Base-by-base conservation (phyloP, 2,888 invertebrate species). In the Flabesymbios commensalis region DNA sequence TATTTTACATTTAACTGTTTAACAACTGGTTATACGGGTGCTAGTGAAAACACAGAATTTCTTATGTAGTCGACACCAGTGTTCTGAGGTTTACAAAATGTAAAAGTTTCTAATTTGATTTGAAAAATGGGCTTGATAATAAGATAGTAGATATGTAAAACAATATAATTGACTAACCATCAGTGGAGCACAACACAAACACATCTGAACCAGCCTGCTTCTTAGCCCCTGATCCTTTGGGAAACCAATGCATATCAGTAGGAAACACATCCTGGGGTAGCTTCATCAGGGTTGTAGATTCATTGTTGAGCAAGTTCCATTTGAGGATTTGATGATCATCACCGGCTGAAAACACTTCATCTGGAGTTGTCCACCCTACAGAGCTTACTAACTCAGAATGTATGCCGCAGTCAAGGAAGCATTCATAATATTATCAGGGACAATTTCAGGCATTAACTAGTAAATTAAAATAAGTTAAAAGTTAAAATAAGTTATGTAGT, bases 261-360 rank as follows among this genome's bases (percentile, higher is more conserved):
- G 97, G 94, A 83, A 88, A 91, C 70, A 94, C 88, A 72, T 94
- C 93, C 56, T 88, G 88, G 0, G 91, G 88, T 67, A 97, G 87
- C 69, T 91, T 90, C 33, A 90, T 87, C 5, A 96, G 85, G 19
- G 45, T 32, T 19, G 75, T 75, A 70, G 88, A 87, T 80, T 92
- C 93, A 68, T 89, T 89, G 63, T 41, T 90, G 2, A 90, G 87
- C 22, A 93, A 86, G 79, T 91, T 93, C 96, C 96, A 97, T 80
- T 90, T 90, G 56, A 91, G 84, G 51, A 95, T 86, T 60, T 90
- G 88, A 79, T 93, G 94, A 80, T 98, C 96, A 80, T 97, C 97
- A n/a, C 94, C 94, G 32, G 91, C 90, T 28, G 94, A 93, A 84
- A 90, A 93, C 51, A 95, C 90, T 83, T 97, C 96, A 82, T 97